Evolutionary conservation across 1,140 invertebrate genomes (phyloP), one percentile per base, ranked within the genome.

Genomic region (Hermetia illucens): DNA sequence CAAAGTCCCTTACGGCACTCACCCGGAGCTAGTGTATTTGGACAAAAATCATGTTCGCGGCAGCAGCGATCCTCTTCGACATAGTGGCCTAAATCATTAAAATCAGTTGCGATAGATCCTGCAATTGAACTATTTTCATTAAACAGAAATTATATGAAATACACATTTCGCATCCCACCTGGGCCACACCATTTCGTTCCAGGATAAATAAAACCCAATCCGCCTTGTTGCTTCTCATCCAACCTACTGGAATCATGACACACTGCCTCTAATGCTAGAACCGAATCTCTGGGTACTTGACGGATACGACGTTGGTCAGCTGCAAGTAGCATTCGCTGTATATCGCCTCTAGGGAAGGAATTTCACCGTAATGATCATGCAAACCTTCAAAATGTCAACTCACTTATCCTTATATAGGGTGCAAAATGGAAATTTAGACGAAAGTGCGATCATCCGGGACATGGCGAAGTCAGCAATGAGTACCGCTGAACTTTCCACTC

Each of bases 111-210:
- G 9, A 66, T 55, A 41, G 71, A 74, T 2, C 61, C 52, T 54
- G 30, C 16, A 10, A 33, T 33, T 33, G 9, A 33, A 33, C 16
- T 10, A 33, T 37, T 27, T 27, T 8, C 9, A 37, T 27, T 27
- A 27, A 37, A 27, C 15, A 12, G 18, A 15, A 8, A 27, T 38
- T 39, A 24, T 16, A 6, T 4, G 12, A 9, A 21, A 10, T 10
- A 34, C 22, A n/a, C n/a, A n/a, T n/a, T n/a, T n/a, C n/a, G n/a
- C n/a, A n/a, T n/a, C n/a, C 46, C 44, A 44, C 77, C 78, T 3
- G 75, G 73, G 8, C 81, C 81, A 45, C 78, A 82, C 79, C 79
- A 82, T 49, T 79, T 77, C 0, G 79, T 82, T 0, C 77, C 79
- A 43, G 69, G 64, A 46, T 71, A 72, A 21, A 71, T 55, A 39